Base-by-base conservation (phyloP, 2,888 invertebrate species). In the Aspidiotus destructor region DNA sequence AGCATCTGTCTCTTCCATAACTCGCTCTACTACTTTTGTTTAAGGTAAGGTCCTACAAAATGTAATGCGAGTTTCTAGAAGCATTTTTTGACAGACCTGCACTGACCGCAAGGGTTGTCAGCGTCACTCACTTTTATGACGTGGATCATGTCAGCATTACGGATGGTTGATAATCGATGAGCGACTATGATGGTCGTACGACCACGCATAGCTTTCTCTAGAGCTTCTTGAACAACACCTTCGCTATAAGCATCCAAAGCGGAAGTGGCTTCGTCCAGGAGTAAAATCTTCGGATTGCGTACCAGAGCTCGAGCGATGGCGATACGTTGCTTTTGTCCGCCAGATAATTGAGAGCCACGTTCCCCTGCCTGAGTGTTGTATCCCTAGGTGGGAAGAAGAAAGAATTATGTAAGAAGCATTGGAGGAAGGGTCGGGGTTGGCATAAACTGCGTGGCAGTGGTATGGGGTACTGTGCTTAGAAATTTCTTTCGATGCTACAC, bases 181-280 rank as follows among this genome's bases (percentile, higher is more conserved):
- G 97, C 97, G 73, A 98, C 95, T 1, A 97, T 87, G n/a, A 98
- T 78, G 0, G 94, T 94, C 0, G 96, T 97, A 69, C 94, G 82
- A 2, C 92, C 89, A 74, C 85, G 82, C 10, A 88, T 84, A 0
- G 88, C 92, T n/a, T 83, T 83, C 74, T 96, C 95, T 61, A 98
- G 76, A 0, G 97, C 94, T 55, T 85, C 85, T 75, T 95, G 94
- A 0, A 96, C 94, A 41, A 90, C 82, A 73, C 89, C 85, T 78
- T 97, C 97, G 67, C 93, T 93, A 73, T 92, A 90, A 0, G 92
- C 86, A 80, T 96, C 96, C 72, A 96, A 78, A 1, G 95, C 95
- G 80, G 90, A 91, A 1, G 96, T 97, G n/a, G 96, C 96, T 80
- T 97, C 97, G 77, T 97, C 97, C 70, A 97, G 78, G 75, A 94